phyloP scores from a whole-genome alignment of 2,797 vertebrate species.

The Takifugu ocellatus region DNA sequence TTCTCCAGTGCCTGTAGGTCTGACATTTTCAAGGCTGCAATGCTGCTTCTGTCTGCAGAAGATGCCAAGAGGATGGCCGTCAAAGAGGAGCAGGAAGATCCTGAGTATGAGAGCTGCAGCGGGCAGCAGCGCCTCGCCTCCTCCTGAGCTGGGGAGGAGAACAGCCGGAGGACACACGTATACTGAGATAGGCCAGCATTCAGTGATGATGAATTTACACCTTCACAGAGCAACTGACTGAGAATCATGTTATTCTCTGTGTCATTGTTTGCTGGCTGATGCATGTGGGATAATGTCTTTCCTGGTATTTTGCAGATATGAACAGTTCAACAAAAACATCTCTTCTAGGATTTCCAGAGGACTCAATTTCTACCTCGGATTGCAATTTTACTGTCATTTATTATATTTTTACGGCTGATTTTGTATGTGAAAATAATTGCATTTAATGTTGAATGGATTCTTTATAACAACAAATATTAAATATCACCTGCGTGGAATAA shows the following conservation, averaged over 20 bases:
- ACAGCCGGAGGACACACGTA: conserved; percentile 39
- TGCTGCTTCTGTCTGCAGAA: conserved; percentile 71
- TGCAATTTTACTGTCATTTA: conserved; percentile 46
- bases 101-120: conserved; percentile 88
- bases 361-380: conserved; percentile 51
- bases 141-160: conserved; percentile 36
- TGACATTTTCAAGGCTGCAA: not conserved
- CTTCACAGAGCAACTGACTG: no score
- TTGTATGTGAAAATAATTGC: conserved; percentile 65
- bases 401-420: conserved; percentile 48
- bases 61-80: conserved; percentile 94
- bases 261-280: no score
- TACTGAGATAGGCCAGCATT: no score
- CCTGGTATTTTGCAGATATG: conserved; percentile 44
- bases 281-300: not conserved
- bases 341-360: conserved; percentile 50
- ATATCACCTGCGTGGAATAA: no score
- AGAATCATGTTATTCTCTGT: no score
- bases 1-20: not conserved
- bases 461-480: no score
- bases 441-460: conserved; percentile 33
- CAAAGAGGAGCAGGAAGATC: conserved; percentile 95
- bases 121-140: conserved; percentile 67
- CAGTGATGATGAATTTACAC: no score
- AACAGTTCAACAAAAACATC: conserved; percentile 56